phyloP scores from a whole-genome alignment of 2,888 invertebrate genomes.

The Perithous albicinctus region DNA sequence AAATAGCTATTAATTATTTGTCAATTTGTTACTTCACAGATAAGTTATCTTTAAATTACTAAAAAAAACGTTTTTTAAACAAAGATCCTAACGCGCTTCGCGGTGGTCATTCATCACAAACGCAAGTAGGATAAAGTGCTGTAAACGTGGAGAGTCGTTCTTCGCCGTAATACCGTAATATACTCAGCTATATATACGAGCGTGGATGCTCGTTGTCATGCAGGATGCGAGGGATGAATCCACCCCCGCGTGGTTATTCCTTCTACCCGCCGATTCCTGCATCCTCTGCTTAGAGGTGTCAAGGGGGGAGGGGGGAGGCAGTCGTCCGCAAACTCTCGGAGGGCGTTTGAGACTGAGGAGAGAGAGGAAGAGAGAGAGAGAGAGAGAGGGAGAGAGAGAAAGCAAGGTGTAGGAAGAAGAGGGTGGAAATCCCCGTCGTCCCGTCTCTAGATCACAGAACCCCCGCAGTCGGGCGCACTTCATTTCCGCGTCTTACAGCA shows the following conservation, averaged over 20 bases:
- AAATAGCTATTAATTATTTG: no score
- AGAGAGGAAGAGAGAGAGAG: slow-evolving; percentile 60
- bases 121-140: slow-evolving; percentile 6
- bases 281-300: background rate
- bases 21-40: no score
- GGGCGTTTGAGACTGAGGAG: slow-evolving; percentile 29
- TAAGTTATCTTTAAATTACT: no score
- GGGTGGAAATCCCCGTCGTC: slow-evolving; percentile 31
- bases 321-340: slow-evolving; percentile 40
- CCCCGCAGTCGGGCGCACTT: slow-evolving; percentile 77
- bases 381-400: slow-evolving; percentile 52
- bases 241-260: slow-evolving; percentile 51
- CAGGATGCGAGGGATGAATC: slow-evolving; percentile 81
- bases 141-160: slow-evolving; percentile 30
- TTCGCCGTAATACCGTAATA: slow-evolving; percentile 18
- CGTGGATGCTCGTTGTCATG: slow-evolving; percentile 80
- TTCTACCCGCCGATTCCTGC: slow-evolving; percentile 19
- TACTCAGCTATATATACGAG: slow-evolving; percentile 19
- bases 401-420: slow-evolving; percentile 6
- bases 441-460: slow-evolving; percentile 51
- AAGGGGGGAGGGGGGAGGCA: background rate
- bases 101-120: background rate
- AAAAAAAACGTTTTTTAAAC: no score
- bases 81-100: background rate
- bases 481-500: slow-evolving; percentile 85